phyloP scores from a whole-genome alignment of 2,113 vertebrate genomes.

The Apteryx mantelli region DNA sequence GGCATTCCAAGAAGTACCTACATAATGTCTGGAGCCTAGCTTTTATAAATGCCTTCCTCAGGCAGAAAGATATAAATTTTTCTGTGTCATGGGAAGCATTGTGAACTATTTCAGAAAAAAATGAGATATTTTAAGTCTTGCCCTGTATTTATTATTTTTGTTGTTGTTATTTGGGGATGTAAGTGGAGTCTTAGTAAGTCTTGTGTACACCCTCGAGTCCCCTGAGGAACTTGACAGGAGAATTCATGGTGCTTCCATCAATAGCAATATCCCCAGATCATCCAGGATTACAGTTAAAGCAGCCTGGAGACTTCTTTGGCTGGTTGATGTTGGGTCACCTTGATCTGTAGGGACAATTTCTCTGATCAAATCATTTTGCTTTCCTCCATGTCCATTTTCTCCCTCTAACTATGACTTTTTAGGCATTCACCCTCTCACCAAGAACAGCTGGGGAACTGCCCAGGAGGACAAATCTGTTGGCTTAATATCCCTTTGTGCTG shows the following conservation, averaged over 20 bases:
- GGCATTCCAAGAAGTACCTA: not conserved
- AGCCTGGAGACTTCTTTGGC: not conserved
- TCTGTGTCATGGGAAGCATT: not conserved
- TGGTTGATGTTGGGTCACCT: not conserved
- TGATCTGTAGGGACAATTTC: not conserved
- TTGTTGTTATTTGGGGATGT: not conserved
- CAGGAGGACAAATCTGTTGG: not conserved
- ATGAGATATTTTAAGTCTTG: not conserved
- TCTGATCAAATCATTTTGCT: not conserved
- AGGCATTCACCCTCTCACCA: not conserved
- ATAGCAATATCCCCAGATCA: not conserved
- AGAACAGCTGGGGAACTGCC: not conserved
- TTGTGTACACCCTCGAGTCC: not conserved
- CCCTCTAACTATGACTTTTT: not conserved
- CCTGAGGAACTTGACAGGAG: not conserved
- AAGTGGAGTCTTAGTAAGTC: not conserved
- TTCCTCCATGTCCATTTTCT: not conserved
- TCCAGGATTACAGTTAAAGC: not conserved
- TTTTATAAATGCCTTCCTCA: conserved; percentile 19
- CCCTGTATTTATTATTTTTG: not conserved
- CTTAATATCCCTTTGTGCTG: not conserved
- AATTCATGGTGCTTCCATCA: not conserved
- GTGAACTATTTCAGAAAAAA: not conserved
- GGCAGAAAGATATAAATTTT: conserved; percentile 5
- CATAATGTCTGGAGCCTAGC: not conserved